A percentile compares a stretch with the other conserved stretches of the same genome.
Conservation (phyloP, 2,113 vertebrate species). For the Raphicerus campestris region DNA sequence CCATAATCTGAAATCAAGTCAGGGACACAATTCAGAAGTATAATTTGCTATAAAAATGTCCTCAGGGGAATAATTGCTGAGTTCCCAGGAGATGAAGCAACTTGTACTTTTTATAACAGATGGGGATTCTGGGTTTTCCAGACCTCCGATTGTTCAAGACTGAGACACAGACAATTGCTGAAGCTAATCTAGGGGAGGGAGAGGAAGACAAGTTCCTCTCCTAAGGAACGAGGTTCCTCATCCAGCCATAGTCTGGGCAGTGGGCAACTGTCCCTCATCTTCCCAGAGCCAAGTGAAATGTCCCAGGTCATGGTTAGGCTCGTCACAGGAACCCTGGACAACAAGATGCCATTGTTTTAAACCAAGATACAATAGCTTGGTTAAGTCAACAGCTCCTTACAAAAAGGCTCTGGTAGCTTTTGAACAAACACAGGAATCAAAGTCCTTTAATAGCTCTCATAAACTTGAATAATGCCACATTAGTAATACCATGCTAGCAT, state of each 20-base stretch:
- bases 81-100: not conserved
- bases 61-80: not conserved
- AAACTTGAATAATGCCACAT: not conserved
- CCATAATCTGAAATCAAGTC: not conserved
- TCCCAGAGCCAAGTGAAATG: conserved; percentile 55
- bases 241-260: not conserved
- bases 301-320: not conserved
- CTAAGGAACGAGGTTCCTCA: not conserved
- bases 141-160: not conserved
- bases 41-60: not conserved
- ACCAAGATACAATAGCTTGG: conserved; percentile 13
- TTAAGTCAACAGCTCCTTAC: not conserved
- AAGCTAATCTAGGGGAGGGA: not conserved
- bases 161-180: not conserved
- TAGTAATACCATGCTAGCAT: not conserved
- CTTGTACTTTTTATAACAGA: not conserved
- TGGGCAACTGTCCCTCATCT: not conserved
- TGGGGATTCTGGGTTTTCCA: not conserved
- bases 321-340: not conserved
- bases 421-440: conserved; percentile 7
- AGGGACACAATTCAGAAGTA: not conserved
- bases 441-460: not conserved
- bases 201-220: not conserved
- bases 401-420: not conserved
- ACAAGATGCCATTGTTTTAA: conserved; percentile 39